Evolutionary conservation across 2,888 invertebrate genomes (phyloP), one percentile per base, ranked within the genome.

Genomic region (Polia nebulosa): DNA sequence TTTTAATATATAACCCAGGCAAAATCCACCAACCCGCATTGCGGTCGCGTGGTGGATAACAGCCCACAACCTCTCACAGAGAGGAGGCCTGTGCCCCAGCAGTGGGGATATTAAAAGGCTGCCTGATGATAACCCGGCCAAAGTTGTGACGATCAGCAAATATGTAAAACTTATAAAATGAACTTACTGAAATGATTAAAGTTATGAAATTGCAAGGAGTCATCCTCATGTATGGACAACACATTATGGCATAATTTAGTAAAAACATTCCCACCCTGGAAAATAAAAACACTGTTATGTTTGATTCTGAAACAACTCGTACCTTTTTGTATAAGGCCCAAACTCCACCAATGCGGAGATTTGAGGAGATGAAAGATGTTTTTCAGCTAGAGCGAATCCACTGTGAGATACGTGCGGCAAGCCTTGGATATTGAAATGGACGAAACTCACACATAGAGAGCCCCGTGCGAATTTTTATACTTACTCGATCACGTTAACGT

Each of bases 181-280:
- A 29, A 70, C 70, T 72, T 64, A 85, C 85, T 72, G 78, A 64
- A 15, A 83, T 15, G 29, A 81, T 7, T 4, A 85, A 76, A 44
- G 68, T 76, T 9, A 85, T 8, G 6, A 72, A 44, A 25, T 78
- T 85, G 45, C 80, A 82, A 1, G 85, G 85, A 1, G 61, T 51
- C 5, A 32, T 22, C 49, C 82, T 76, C 3, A 76, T 56, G 20
- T 80, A 83, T 6, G 61, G 41, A 2, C 74, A 73, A 52, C 82
- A 85, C n/a, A 72, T 56, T 36, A 85, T 58, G 0, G 72, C 65
- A 32, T 78, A 85, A 47, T 65, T 68, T 20, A 82, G 9, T 8
- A 20, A 52, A 5, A 82, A 6, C 49, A 81, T 55, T 8, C 80
- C 44, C 1, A 25, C 1, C 17, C 76, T 76, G 51, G 17, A 74